A percentile compares a stretch with the other conserved stretches of the same genome.
Conservation (phyloP, 2,888 invertebrate genomes). For the Dione juno region DNA sequence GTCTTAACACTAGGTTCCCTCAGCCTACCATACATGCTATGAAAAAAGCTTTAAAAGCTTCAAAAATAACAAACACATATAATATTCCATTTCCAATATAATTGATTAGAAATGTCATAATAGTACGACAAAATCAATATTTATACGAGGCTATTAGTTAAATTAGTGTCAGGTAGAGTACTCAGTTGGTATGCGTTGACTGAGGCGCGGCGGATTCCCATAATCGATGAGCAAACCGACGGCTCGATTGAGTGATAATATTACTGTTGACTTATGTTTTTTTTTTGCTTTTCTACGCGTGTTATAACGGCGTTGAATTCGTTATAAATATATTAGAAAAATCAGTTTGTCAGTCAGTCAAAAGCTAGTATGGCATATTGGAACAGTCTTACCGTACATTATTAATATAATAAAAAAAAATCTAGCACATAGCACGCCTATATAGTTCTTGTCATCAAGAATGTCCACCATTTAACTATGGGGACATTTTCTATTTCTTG, state of each 20-base stretch:
- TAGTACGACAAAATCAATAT: background rate
- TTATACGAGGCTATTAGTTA: constrained; percentile 7
- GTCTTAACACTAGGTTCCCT: too few species aligned
- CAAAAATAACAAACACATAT: background rate
- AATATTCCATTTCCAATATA: constrained; percentile 10
- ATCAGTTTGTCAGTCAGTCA: too few species aligned
- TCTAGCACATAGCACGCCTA: too few species aligned
- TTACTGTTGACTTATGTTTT: constrained; percentile 12
- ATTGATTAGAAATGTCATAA: constrained; percentile 13
- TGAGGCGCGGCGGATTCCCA: constrained; percentile 49
- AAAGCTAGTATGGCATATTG: too few species aligned
- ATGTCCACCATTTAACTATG: too few species aligned
- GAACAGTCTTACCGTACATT: too few species aligned
- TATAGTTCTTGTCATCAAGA: too few species aligned
- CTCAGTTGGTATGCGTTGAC: constrained; percentile 41
- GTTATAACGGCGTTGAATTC: background rate
- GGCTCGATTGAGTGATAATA: constrained; percentile 31
- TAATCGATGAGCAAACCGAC: constrained; percentile 50
- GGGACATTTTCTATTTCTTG: too few species aligned
- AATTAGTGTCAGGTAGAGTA: constrained; percentile 1
- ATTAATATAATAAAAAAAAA: too few species aligned
- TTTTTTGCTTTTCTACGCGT: background rate
- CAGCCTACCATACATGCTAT: too few species aligned
- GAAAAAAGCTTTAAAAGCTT: too few species aligned
- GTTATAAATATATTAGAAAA: too few species aligned